These are phyloP conservation scores for Brachionus paranguensis DNA, from an alignment of 1,140 invertebrate genomes.

Conservation along the genomic window DNA sequence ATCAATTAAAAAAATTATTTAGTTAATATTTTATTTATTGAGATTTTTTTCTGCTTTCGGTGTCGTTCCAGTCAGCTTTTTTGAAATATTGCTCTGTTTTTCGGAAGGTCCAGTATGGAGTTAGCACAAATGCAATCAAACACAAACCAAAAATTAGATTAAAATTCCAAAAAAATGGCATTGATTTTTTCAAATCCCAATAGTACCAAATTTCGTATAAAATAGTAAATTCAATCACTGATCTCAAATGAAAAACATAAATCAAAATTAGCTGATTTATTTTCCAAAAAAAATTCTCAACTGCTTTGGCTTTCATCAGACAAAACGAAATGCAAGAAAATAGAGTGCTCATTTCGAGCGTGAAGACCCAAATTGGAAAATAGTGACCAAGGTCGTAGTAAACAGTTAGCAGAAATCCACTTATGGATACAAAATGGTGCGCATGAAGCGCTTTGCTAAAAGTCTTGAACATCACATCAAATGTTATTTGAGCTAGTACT, in stretches of 20 bases:
- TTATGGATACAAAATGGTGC: constrained; percentile 48
- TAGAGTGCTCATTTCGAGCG: constrained; percentile 50
- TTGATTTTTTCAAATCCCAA: constrained; percentile 45
- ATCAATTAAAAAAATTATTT: not conserved
- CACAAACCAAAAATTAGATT: constrained; percentile 45
- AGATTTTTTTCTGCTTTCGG: not conserved
- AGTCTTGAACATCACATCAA: constrained; percentile 46
- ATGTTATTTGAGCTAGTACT: constrained; percentile 45
- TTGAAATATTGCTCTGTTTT: constrained; percentile 50
- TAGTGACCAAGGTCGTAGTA: constrained; percentile 44
- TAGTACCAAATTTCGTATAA: constrained; percentile 47
- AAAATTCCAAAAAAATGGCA: constrained; percentile 45
- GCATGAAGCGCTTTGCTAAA: constrained; percentile 47
- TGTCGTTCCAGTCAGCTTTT: constrained; percentile 22
- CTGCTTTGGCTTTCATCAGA: constrained; percentile 47
- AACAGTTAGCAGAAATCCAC: constrained; percentile 44
- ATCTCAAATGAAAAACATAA: constrained; percentile 49
- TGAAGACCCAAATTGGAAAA: constrained; percentile 47
- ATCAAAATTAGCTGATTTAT: constrained; percentile 49
- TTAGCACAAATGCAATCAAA: constrained; percentile 48
- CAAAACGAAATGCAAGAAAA: constrained; percentile 50
- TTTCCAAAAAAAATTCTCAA: constrained; percentile 46
- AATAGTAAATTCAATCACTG: constrained; percentile 47
- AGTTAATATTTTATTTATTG: not conserved
- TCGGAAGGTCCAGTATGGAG: constrained; percentile 53